Evolutionary conservation across 1,140 invertebrate genomes (phyloP).

Genomic region (Babylonia areolata): DNA sequence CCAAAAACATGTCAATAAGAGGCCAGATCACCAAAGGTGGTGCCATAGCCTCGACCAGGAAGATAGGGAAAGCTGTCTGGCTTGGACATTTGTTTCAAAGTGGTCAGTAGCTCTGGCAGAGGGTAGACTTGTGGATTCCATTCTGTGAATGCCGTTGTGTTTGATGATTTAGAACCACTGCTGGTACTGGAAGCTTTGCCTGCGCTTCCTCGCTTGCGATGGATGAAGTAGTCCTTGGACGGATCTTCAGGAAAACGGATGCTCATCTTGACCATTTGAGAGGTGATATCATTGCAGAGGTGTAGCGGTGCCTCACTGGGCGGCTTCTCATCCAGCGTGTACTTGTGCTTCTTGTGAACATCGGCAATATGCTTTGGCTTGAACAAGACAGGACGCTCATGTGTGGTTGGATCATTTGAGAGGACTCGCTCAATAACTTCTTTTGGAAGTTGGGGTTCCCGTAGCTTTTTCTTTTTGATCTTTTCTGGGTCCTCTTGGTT

Average conservation of each 20-base stretch:
- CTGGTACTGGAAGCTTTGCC: slow-evolving; percentile 16
- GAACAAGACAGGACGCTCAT: slow-evolving; percentile 68
- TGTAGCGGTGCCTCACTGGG: slow-evolving; percentile 64
- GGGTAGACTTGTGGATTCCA: slow-evolving; percentile 53
- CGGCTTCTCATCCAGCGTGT: slow-evolving; percentile 54
- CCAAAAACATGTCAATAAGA: background rate
- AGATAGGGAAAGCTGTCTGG: slow-evolving; percentile 58
- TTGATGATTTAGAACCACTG: slow-evolving; percentile 3
- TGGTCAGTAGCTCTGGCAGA: slow-evolving; percentile 54
- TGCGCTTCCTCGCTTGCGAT: slow-evolving; percentile 18
- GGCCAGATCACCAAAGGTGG: slow-evolving; percentile 38
- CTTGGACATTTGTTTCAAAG: slow-evolving; percentile 56
- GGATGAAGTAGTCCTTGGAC: slow-evolving; percentile 26
- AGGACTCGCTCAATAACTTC: slow-evolving; percentile 59
- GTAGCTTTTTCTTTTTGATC: slow-evolving; percentile 52
- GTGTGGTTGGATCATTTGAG: slow-evolving; percentile 50
- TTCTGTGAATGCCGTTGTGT: slow-evolving; percentile 35
- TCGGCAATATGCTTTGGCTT: slow-evolving; percentile 71
- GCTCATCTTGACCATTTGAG: slow-evolving; percentile 64
- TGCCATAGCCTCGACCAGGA: slow-evolving; percentile 55
- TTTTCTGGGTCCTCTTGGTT: slow-evolving; percentile 54
- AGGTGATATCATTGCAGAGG: slow-evolving; percentile 67
- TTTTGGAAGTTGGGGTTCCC: slow-evolving; percentile 59
- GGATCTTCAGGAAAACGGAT: slow-evolving; percentile 37
- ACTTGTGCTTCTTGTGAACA: slow-evolving; percentile 69